These are phyloP conservation scores for Halyomorpha halys DNA, from an alignment of 1,140 invertebrate species.

Conservation along the genomic window DNA sequence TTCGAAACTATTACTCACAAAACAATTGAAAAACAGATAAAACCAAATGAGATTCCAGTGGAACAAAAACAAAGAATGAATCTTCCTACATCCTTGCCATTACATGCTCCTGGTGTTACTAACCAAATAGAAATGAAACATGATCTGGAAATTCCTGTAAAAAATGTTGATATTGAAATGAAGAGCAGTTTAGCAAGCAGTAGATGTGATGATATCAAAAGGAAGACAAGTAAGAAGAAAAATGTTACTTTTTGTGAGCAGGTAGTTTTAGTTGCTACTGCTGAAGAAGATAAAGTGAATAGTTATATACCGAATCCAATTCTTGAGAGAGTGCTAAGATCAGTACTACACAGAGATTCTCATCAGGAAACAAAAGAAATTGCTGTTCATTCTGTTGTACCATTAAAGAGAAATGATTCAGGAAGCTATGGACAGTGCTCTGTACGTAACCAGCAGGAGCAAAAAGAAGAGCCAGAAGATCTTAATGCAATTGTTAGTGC, in stretches of 20 bases:
- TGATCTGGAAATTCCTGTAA: conserved; percentile 23
- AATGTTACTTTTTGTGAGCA: conserved; percentile 89
- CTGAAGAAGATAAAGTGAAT: conserved; percentile 81
- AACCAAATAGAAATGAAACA: conserved; percentile 23
- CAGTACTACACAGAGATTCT: conserved; percentile 55
- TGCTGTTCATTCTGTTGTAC: conserved; percentile 32
- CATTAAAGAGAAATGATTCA: conserved; percentile 34
- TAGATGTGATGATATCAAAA: conserved; percentile 26
- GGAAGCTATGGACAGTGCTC: conserved; percentile 27
- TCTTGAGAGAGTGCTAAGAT: conserved; percentile 70
- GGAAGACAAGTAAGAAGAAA: conserved; percentile 66
- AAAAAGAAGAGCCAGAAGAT: conserved; percentile 12
- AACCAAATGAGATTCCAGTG: background rate
- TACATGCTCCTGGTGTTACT: background rate
- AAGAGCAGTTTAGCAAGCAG: conserved; percentile 20
- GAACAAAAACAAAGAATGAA: background rate
- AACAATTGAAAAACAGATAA: conserved; percentile 22
- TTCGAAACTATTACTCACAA: conserved; percentile 57
- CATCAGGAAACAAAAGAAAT: conserved; percentile 30
- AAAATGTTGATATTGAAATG: conserved; percentile 20
- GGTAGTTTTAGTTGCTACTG: conserved; percentile 80
- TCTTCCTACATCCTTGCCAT: background rate
- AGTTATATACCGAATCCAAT: conserved; percentile 86
- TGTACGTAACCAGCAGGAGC: conserved; percentile 16
- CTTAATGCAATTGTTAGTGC: background rate